A percentile compares a stretch with the other conserved stretches of the same genome.
phyloP scores from a whole-genome alignment of 2,888 invertebrate genomes.

The Caenorhabditis zanzibari region DNA sequence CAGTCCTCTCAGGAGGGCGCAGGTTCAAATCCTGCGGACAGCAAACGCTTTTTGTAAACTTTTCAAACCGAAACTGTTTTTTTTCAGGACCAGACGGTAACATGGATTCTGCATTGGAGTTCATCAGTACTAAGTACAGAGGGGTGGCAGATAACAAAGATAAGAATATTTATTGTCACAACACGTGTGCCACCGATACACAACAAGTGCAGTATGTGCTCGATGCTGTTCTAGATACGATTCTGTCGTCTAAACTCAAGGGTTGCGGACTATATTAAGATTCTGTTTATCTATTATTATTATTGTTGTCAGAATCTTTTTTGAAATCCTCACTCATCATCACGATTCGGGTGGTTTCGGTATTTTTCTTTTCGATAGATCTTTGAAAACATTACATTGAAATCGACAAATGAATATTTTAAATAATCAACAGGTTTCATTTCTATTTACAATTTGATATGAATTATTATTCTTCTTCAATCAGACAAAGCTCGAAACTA shows the following conservation, averaged over 20 bases:
- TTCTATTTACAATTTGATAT: conserved; percentile 52
- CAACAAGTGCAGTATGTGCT: conserved; percentile 82
- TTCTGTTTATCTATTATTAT: too few relatives aligned
- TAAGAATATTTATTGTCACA: conserved; percentile 79
- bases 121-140: conserved; percentile 77
- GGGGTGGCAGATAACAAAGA: conserved; percentile 78
- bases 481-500: background rate
- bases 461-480: background rate
- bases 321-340: conserved; percentile 8
- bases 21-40: conserved; percentile 79
- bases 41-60: background rate
- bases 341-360: conserved; percentile 36
- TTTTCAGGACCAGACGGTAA: conserved; percentile 73
- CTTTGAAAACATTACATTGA: background rate
- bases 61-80: background rate
- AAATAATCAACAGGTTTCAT: conserved; percentile 27
- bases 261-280: conserved; percentile 82
- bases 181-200: conserved; percentile 82
- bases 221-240: conserved; percentile 81
- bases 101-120: conserved; percentile 72
- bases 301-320: background rate
- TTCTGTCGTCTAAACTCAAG: conserved; percentile 82
- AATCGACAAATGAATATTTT: conserved; percentile 14
- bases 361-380: conserved; percentile 21
- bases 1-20: conserved; percentile 86